Percentiles rank a stretch among this genome's conserved stretches.
Conservation (phyloP, 2,113 vertebrate species). For the Xiphophorus couchianus region DNA sequence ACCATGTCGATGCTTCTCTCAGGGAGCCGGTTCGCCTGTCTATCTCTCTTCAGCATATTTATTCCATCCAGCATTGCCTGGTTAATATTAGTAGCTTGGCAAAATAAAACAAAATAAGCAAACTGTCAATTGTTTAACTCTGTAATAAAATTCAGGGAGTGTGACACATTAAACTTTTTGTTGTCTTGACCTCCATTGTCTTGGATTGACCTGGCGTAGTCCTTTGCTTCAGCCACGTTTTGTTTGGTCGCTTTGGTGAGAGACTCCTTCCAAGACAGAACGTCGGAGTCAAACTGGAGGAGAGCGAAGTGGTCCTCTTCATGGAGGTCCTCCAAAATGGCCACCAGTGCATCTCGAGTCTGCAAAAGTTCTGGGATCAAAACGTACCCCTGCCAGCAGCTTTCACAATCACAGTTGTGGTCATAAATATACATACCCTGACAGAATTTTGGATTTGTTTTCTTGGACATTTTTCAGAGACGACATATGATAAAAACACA, state of each 20-base stretch:
- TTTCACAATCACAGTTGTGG: background rate
- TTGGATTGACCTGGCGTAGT: fast-evolving
- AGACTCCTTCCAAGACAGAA: constrained; percentile 38
- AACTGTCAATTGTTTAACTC: background rate
- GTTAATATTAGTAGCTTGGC: constrained; percentile 76
- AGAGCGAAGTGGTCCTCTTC: constrained; percentile 76
- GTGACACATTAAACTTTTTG: background rate
- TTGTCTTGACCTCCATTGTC: constrained; percentile 31
- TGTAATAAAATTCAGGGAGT: background rate
- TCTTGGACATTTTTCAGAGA: no score
- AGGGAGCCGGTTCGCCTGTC: constrained; percentile 37
- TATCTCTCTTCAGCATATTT: constrained; percentile 56
- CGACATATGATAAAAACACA: no score
- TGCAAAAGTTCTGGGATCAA: constrained; percentile 35
- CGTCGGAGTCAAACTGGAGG: background rate
- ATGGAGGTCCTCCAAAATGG: constrained; percentile 75
- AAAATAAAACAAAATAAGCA: background rate
- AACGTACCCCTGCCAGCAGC: background rate
- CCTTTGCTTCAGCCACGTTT: constrained; percentile 50
- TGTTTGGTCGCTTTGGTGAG: constrained; percentile 66
- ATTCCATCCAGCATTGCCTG: constrained; percentile 59
- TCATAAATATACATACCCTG: no score
- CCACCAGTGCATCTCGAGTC: constrained; percentile 73
- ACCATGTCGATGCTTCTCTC: constrained; percentile 75
- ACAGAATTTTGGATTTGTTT: no score